phyloP scores from a whole-genome alignment of 2,888 invertebrate species.

The Polia nebulosa region DNA sequence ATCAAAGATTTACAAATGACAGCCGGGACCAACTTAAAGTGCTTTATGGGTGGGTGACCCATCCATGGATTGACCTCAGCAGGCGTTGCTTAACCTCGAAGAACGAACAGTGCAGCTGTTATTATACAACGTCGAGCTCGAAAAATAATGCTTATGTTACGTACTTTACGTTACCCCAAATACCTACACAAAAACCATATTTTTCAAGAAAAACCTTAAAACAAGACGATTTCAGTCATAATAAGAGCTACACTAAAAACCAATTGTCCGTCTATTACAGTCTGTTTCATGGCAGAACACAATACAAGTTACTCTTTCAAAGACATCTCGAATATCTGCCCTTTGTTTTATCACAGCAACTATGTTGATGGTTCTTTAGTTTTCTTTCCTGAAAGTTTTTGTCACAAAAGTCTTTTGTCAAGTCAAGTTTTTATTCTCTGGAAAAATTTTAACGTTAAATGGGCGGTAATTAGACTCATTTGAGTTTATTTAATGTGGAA shows the following conservation, averaged over 20 bases:
- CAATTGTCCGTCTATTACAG: conserved; percentile 50
- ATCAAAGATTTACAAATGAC: too few species aligned
- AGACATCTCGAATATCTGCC: conserved; percentile 42
- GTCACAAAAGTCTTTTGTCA: conserved; percentile 24
- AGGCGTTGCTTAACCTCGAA: too few species aligned
- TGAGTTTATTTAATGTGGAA: conserved; percentile 10
- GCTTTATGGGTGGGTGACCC: too few species aligned
- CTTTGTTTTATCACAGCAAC: conserved; percentile 47
- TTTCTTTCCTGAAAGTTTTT: conserved; percentile 25
- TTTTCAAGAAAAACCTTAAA: background rate
- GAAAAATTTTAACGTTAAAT: conserved; percentile 16
- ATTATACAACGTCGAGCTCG: too few species aligned
- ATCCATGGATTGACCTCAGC: too few species aligned
- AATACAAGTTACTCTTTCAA: conserved; percentile 45
- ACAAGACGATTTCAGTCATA: conserved; percentile 3
- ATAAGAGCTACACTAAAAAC: conserved; percentile 48
- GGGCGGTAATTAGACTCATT: conserved; percentile 21
- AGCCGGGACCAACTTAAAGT: too few species aligned
- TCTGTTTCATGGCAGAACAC: conserved; percentile 44
- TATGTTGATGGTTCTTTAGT: conserved; percentile 37
- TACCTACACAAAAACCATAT: background rate
- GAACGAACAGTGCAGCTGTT: too few species aligned
- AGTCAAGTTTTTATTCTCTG: conserved; percentile 23
- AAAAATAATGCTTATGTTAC: too few species aligned
- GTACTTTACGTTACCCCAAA: too few species aligned